phyloP scores from a whole-genome alignment of 1,140 invertebrate genomes.

The Meteorus sp. region DNA sequence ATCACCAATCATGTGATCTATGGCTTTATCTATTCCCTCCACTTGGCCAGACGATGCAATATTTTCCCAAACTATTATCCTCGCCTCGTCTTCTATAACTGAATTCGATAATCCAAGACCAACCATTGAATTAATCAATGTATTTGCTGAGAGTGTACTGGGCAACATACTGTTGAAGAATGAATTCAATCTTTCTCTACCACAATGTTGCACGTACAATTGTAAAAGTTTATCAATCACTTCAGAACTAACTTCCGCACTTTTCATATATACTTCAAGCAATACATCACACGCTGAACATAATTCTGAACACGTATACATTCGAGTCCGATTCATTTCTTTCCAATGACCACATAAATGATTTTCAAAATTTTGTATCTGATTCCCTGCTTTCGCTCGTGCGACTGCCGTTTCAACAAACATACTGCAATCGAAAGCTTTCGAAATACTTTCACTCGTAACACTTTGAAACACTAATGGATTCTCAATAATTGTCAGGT shows the following conservation, averaged over 20 bases:
- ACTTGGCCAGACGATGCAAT: conserved; percentile 40
- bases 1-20: conserved; percentile 47
- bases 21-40: conserved; percentile 38
- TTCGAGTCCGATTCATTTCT: conserved; percentile 30
- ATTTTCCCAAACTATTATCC: conserved; percentile 48
- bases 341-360: conserved; percentile 38
- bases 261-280: conserved; percentile 45
- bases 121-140: conserved; percentile 37
- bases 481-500: conserved; percentile 31
- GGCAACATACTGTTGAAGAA: conserved; percentile 36
- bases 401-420: conserved; percentile 43
- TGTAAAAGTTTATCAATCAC: conserved; percentile 42
- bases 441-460: conserved; percentile 28
- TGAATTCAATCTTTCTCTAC: conserved; percentile 41
- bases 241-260: conserved; percentile 30
- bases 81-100: conserved; percentile 42
- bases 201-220: conserved; percentile 40
- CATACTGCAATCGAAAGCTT: conserved; percentile 39
- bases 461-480: conserved; percentile 14
- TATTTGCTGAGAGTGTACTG: conserved; percentile 38
- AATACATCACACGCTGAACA: conserved; percentile 45
- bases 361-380: conserved; percentile 39
- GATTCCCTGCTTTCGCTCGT: conserved; percentile 34
- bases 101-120: conserved; percentile 34
- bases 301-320: conserved; percentile 35